These are phyloP conservation scores for Leptinotarsa texana DNA, from an alignment of 1,140 invertebrate genomes.

Conservation along the genomic window DNA sequence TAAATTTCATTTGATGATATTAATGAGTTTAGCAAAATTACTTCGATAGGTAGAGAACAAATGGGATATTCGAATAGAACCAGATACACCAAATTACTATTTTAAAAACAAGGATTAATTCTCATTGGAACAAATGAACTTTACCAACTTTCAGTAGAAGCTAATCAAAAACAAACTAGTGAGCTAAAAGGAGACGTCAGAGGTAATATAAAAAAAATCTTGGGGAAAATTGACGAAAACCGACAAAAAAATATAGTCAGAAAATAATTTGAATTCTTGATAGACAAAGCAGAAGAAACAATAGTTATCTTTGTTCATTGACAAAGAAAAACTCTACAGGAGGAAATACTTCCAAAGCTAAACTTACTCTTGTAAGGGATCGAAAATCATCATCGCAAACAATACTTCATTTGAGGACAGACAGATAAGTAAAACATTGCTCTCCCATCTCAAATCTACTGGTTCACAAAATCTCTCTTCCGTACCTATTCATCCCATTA, in stretches of 20 bases:
- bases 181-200: background rate
- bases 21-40: no score
- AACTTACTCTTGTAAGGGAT: background rate
- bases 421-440: background rate
- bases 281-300: background rate
- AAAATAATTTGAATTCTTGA: background rate
- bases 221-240: background rate
- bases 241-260: background rate
- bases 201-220: background rate
- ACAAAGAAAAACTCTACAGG: background rate
- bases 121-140: background rate
- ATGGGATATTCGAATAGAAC: no score
- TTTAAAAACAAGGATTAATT: no score
- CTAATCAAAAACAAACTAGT: background rate
- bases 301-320: background rate
- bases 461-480: background rate
- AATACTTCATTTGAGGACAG: background rate
- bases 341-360: background rate
- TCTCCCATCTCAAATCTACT: background rate
- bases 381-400: background rate
- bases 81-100: no score
- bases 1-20: no score
- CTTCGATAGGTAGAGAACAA: no score
- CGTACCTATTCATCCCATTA: no score
- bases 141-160: background rate